phyloP scores from a whole-genome alignment of 2,797 vertebrate species.

The Anisognathus igniventris region DNA sequence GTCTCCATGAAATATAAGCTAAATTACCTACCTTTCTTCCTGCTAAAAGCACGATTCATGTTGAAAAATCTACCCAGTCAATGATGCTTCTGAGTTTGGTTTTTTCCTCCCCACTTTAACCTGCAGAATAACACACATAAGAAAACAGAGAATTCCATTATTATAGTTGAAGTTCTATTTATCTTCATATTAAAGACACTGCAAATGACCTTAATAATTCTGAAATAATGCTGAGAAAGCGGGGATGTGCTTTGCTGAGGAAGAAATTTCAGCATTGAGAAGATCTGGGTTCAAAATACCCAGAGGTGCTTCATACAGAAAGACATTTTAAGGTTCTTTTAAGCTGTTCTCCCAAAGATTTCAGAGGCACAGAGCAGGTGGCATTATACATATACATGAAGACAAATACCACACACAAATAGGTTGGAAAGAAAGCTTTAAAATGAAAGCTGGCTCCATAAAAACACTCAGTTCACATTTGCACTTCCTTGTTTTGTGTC shows the following conservation, averaged over 20 bases:
- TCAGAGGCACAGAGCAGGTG: not conserved
- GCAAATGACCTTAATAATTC: not conserved
- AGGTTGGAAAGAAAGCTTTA: not conserved
- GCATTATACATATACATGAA: not conserved
- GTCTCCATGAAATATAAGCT: not conserved
- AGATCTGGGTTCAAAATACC: not conserved
- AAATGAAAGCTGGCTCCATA: not conserved
- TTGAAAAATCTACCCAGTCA: not conserved
- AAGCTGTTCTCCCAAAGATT: not conserved
- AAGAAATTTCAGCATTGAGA: not conserved
- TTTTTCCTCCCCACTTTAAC: not conserved
- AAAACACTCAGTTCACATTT: not conserved
- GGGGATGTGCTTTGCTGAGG: not conserved
- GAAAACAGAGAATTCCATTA: not conserved
- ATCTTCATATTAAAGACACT: not conserved
- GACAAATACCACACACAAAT: not conserved
- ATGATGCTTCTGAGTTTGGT: not conserved
- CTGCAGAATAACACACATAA: not conserved
- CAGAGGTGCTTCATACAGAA: not conserved
- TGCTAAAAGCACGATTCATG: slow-evolving; percentile 65
- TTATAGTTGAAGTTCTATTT: not conserved
- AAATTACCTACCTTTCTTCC: slow-evolving; percentile 50
- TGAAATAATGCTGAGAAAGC: not conserved
- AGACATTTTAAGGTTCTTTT: not conserved
- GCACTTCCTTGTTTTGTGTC: not conserved